These are phyloP conservation scores for Alfaro cultratus DNA, from an alignment of 2,797 vertebrate genomes.

Conservation along the genomic window DNA sequence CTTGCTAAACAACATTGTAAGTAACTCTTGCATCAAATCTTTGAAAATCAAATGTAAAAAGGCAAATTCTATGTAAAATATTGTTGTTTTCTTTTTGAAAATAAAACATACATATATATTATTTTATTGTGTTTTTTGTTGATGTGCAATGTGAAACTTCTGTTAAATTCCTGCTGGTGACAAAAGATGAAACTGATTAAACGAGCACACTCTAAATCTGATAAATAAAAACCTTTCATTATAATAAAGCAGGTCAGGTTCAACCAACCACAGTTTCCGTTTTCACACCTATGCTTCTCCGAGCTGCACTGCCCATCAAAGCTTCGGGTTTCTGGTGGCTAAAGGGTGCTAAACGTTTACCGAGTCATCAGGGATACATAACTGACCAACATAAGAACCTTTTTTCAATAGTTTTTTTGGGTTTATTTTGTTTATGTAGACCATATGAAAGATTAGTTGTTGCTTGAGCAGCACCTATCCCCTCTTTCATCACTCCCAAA, in stretches of 20 bases:
- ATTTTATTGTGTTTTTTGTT: background rate
- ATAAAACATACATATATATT: background rate
- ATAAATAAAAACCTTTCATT: background rate
- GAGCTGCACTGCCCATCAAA: background rate
- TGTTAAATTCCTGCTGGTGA: background rate
- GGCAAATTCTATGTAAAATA: background rate
- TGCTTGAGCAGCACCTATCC: background rate
- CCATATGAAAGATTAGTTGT: background rate
- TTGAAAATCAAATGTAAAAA: background rate
- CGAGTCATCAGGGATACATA: background rate
- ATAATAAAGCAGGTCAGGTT: background rate
- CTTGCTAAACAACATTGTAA: background rate
- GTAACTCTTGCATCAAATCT: background rate
- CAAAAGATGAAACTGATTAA: background rate
- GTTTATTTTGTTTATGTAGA: background rate
- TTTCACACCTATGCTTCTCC: background rate
- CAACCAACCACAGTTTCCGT: background rate
- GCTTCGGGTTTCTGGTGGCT: background rate
- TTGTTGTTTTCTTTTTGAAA: background rate
- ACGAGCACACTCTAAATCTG: background rate
- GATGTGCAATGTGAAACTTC: background rate
- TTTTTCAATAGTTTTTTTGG: background rate
- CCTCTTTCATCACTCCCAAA: background rate
- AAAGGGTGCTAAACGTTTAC: background rate
- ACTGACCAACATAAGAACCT: background rate